Evolutionary conservation across 2,797 vertebrate genomes (phyloP).

Genomic region (Salarias fasciatus): DNA sequence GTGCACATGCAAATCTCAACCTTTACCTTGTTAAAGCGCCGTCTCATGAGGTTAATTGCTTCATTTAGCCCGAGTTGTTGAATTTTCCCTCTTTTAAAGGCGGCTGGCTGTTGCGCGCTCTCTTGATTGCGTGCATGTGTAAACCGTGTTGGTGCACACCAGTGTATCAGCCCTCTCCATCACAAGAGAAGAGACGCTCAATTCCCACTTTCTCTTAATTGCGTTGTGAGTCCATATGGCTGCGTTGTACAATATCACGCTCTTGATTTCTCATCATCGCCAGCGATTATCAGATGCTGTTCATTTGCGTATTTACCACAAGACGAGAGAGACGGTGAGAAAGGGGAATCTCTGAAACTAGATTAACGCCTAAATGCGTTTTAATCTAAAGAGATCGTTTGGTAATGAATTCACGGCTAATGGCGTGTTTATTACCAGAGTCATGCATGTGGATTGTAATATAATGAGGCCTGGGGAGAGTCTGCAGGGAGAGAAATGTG

Average conservation of each 20-base stretch:
- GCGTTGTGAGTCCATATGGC: constrained; percentile 57
- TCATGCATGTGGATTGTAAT: constrained; percentile 33
- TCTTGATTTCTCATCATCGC: constrained; percentile 51
- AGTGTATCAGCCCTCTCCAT: too few species aligned
- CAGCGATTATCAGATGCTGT: constrained; percentile 48
- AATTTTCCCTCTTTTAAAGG: constrained; percentile 33
- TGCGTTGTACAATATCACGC: constrained; percentile 34
- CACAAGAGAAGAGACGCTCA: constrained; percentile 1
- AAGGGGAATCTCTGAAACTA: constrained; percentile 31
- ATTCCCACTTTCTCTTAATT: constrained; percentile 50
- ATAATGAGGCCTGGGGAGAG: constrained; percentile 28
- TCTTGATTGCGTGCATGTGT: neutral
- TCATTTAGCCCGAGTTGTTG: constrained; percentile 49
- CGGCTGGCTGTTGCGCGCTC: constrained; percentile 17
- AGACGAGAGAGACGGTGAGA: constrained; percentile 21
- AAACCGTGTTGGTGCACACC: too few species aligned
- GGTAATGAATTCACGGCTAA: constrained; percentile 53
- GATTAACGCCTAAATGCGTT: constrained; percentile 58
- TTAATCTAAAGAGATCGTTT: constrained; percentile 56
- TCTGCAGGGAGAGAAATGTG: constrained; percentile 7
- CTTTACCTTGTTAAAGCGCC: constrained; percentile 56
- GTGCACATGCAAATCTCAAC: constrained; percentile 51
- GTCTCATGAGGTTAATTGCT: constrained; percentile 65
- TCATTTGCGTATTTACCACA: constrained; percentile 62
- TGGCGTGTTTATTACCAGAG: constrained; percentile 44